phyloP scores from a whole-genome alignment of 2,797 vertebrate genomes.

The Pelodytes ibericus region DNA sequence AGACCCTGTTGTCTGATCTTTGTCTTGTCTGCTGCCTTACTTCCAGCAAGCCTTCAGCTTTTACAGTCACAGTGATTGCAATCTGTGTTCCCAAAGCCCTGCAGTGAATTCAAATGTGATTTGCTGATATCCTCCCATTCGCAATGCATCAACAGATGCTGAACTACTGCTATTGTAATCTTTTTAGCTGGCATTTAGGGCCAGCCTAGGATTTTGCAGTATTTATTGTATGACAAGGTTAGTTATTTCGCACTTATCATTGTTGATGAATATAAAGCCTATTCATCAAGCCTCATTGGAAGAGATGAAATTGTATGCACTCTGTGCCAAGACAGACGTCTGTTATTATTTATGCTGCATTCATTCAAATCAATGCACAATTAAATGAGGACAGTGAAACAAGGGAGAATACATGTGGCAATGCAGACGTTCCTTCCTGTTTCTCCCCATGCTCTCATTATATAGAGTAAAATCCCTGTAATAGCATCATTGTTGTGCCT shows the following conservation, averaged over 20 bases:
- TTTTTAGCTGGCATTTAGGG: constrained; percentile 55
- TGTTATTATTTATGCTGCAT: constrained; percentile 40
- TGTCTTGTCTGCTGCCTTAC: no score
- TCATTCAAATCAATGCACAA: constrained; percentile 46
- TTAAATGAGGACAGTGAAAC: constrained; percentile 36
- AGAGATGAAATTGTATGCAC: constrained; percentile 19
- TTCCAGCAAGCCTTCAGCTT: no score
- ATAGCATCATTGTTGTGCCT: neutral
- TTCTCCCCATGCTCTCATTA: neutral
- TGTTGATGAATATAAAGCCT: constrained; percentile 41
- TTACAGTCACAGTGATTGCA: neutral
- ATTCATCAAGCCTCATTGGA: constrained; percentile 45
- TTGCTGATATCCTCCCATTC: constrained; percentile 43
- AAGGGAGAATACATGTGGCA: constrained; percentile 13
- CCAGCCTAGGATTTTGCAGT: constrained; percentile 52
- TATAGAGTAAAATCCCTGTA: neutral
- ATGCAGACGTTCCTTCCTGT: constrained; percentile 35
- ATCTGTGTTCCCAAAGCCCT: neutral
- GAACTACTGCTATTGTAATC: constrained; percentile 41
- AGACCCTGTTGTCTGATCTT: no score
- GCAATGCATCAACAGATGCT: constrained; percentile 53
- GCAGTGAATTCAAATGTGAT: neutral
- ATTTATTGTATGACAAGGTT: constrained; percentile 45
- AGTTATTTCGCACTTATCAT: constrained; percentile 49
- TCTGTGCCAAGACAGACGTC: constrained; percentile 33